Base-by-base conservation (phyloP, 2,113 vertebrate genomes). In the Aptenodytes patagonicus region DNA sequence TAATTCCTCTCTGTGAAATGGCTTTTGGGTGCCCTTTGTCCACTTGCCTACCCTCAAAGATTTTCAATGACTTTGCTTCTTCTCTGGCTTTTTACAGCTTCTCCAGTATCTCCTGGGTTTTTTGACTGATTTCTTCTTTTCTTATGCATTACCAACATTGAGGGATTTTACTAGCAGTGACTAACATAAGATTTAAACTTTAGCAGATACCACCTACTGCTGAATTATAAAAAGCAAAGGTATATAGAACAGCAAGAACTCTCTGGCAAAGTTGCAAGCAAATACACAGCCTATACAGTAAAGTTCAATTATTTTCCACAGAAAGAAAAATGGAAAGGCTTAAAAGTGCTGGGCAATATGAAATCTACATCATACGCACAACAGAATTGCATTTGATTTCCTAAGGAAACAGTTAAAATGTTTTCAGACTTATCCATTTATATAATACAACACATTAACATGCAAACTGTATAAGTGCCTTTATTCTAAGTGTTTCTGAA, bases 191-290 rank as follows among this genome's bases (percentile, higher is more conserved):
- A 73, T 46, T 65, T 85, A 87, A 91, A 94, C 81, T 95, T 96
- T 61, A 94, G 66, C 91, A 97, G 88, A 89, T 91, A 97, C 94
- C 91, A 94, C 87, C 92, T 94, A 93, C 78, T 93, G 84, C 73
- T 77, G 66, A 86, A 94, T 90, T 95, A 90, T 90, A 94, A 94
- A 95, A 95, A 90, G 85, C 93, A 91, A 95, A 97, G 95, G 92
- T 97, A 75, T 85, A n/a, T 4, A 46, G 75, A 96, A 91, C 82
- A 90, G 81, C 85, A 91, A 91, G 61, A 69, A 95, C 65, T 95
- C 61, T 64, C 89, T 73, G 57, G 36, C 44, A 76, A 89, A 93
- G 44, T 42, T 87, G 52, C 61, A 95, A 85, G 47, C 40, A 95
- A 87, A 92, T 42, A 81, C 29, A 60, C 5, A 70, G 25, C 22